Percentiles rank a stretch among this genome's conserved stretches.
phyloP scores from a whole-genome alignment of 2,888 invertebrate species.

The Pachymerium ferrugineum region DNA sequence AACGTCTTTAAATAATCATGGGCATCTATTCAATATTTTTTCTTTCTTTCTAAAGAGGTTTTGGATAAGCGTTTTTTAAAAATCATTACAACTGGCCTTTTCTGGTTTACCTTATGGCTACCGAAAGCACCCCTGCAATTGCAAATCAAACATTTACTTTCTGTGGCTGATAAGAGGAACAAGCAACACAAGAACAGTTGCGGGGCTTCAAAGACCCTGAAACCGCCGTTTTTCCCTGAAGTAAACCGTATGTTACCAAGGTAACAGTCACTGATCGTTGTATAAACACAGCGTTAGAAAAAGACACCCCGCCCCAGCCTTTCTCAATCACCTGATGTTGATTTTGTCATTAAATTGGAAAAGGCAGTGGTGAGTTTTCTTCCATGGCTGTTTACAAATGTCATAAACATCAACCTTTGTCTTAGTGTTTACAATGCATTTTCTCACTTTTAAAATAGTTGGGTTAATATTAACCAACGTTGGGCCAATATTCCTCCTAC shows the following conservation, averaged over 20 bases:
- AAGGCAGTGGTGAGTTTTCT: constrained; percentile 2
- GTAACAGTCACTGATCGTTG: neutral
- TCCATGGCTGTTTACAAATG: neutral
- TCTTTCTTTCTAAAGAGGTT: too few relatives aligned
- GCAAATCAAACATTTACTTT: neutral
- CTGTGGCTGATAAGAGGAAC: neutral
- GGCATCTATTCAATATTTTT: too few relatives aligned
- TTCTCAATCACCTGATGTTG: neutral
- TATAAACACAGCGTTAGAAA: neutral
- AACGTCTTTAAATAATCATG: too few relatives aligned
- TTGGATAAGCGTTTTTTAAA: neutral
- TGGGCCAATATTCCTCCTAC: too few relatives aligned
- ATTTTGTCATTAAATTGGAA: neutral
- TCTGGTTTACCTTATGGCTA: neutral
- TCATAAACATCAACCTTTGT: neutral
- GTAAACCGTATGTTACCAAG: neutral
- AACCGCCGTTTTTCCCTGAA: constrained; percentile 1
- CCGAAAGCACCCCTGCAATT: neutral
- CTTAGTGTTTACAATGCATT: too few relatives aligned
- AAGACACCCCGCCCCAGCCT: neutral
- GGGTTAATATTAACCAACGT: too few relatives aligned
- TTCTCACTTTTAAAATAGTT: too few relatives aligned
- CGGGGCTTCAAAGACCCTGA: neutral
- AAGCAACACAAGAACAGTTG: neutral
- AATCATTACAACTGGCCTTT: neutral